phyloP scores from a whole-genome alignment of 2,888 invertebrate genomes.

The Ennomos erosarius region DNA sequence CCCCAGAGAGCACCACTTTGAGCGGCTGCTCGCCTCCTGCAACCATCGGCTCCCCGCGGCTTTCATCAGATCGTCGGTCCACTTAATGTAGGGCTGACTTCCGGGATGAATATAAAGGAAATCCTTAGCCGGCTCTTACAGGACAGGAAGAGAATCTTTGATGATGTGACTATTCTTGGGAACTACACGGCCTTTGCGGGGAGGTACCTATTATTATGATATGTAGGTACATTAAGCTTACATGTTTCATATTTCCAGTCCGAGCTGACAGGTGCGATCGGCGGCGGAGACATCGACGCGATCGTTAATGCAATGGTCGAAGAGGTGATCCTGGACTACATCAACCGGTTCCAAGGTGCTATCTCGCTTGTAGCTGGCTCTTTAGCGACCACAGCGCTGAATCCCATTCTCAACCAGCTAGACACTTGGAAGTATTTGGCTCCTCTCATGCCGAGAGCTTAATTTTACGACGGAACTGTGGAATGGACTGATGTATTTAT shows the following conservation, averaged over 20 bases:
- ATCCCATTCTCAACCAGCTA: conserved; percentile 64
- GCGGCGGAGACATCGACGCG: conserved; percentile 75
- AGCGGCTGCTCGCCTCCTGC: too few species aligned
- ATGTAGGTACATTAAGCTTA: too few species aligned
- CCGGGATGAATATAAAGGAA: too few species aligned
- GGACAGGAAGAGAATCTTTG: too few species aligned
- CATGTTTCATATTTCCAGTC: conserved; percentile 54
- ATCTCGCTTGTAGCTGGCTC: conserved; percentile 49
- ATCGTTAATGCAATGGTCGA: conserved; percentile 71
- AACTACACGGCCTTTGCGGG: too few species aligned
- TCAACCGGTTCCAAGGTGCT: conserved; percentile 68
- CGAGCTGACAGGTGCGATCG: conserved; percentile 69
- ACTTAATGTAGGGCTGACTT: too few species aligned
- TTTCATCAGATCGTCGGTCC: too few species aligned
- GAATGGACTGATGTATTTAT: conserved; percentile 5
- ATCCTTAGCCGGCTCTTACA: too few species aligned
- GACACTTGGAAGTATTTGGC: conserved; percentile 71
- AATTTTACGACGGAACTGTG: conserved; percentile 1
- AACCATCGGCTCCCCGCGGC: too few species aligned
- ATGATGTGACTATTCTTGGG: too few species aligned
- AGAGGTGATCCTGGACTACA: conserved; percentile 69
- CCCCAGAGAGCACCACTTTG: too few species aligned
- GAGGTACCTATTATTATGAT: too few species aligned
- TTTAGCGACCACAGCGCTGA: conserved; percentile 43
- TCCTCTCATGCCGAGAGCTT: conserved; percentile 48